These are phyloP conservation scores for Drosophila paranaensis DNA, from an alignment of 2,888 invertebrate genomes.

Conservation along the genomic window DNA sequence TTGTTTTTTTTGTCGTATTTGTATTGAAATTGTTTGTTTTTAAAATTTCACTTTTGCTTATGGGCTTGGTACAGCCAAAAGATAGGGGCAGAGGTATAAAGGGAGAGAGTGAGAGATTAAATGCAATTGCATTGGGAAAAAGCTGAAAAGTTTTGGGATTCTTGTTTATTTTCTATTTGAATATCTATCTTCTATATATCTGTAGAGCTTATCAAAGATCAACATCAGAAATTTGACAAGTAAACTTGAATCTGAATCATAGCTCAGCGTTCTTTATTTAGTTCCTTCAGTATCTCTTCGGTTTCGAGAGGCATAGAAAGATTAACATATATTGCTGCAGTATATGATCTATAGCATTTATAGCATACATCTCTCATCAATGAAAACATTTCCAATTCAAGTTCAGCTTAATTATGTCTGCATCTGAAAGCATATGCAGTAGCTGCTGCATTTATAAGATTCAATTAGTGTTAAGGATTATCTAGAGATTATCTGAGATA, in stretches of 20 bases:
- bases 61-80: not conserved
- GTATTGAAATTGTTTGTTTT: constrained; percentile 30
- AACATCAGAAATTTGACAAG: not conserved
- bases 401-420: too few species aligned
- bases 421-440: not conserved
- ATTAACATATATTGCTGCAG: not conserved
- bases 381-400: not conserved
- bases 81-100: not conserved
- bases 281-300: not conserved
- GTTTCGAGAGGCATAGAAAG: not conserved
- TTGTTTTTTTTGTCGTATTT: constrained; percentile 5
- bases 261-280: not conserved
- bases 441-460: not conserved
- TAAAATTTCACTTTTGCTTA: constrained; percentile 48
- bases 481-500: not conserved
- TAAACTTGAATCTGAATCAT: too few species aligned
- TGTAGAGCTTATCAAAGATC: not conserved
- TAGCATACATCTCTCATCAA: too few species aligned
- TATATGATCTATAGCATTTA: too few species aligned
- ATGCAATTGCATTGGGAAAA: constrained; percentile 3
- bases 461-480: constrained; percentile 1
- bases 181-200: not conserved
- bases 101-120: not conserved
- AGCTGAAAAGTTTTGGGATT: not conserved
- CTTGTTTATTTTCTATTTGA: not conserved